phyloP scores from a whole-genome alignment of 2,888 invertebrate genomes.

The Halictus quadricinctus region DNA sequence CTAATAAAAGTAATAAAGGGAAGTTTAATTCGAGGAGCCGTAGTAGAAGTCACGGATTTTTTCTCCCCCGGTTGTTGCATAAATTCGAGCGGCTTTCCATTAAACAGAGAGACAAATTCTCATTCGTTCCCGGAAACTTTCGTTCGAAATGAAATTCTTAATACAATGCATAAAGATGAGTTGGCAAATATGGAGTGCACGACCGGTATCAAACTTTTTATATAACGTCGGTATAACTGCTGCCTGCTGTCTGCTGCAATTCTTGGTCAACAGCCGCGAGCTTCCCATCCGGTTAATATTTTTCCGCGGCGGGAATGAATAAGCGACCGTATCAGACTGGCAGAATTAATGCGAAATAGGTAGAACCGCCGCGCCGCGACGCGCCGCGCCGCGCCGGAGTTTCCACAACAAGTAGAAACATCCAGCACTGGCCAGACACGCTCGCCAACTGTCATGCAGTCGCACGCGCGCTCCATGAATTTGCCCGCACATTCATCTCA shows the following conservation, averaged over 20 bases:
- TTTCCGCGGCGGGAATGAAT: conserved; percentile 7
- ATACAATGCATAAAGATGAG: conserved; percentile 20
- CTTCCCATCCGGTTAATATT: neutral
- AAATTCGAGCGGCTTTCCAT: neutral
- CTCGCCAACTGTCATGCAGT: neutral
- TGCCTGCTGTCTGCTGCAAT: neutral
- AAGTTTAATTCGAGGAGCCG: neutral
- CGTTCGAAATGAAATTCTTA: conserved; percentile 15
- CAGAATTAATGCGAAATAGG: conserved; percentile 2
- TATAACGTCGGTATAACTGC: neutral
- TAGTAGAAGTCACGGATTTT: neutral
- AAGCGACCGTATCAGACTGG: neutral
- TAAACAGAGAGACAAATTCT: conserved; percentile 13
- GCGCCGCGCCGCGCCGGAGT: neutral
- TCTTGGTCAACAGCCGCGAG: conserved; percentile 2
- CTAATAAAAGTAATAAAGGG: neutral
- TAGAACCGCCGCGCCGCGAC: neutral
- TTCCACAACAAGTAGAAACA: conserved; percentile 15
- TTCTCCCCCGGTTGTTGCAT: neutral
- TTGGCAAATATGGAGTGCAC: neutral
- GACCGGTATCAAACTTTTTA: conserved; percentile 8
- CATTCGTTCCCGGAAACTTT: conserved; percentile 4
- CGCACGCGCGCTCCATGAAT: neutral
- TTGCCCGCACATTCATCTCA: conserved; percentile 10
- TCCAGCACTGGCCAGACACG: neutral